These are phyloP conservation scores for Micromussa lordhowensis DNA, from an alignment of 92 coral and sea anemone species.

Conservation along the genomic window DNA sequence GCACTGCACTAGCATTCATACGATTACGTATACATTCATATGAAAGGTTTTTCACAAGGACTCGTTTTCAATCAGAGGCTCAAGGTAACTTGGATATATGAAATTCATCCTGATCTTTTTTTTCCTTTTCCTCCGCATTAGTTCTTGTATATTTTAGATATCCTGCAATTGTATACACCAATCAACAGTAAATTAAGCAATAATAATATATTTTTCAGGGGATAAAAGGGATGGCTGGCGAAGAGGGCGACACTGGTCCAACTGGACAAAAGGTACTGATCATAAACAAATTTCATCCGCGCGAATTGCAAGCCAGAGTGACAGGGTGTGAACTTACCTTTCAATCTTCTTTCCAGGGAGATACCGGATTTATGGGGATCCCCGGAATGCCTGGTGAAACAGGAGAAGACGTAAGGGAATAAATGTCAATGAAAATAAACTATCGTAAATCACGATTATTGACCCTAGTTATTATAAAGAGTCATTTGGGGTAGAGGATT, in stretches of 20 bases:
- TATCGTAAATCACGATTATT: not conserved
- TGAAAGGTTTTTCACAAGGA: too few relatives aligned
- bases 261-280: conserved; percentile 19
- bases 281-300: not conserved
- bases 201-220: conserved; percentile 2
- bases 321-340: not conserved
- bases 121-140: not conserved
- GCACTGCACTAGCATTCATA: too few relatives aligned
- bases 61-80: too few relatives aligned
- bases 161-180: too few relatives aligned
- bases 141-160: too few relatives aligned
- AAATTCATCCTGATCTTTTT: not conserved
- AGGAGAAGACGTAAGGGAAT: conserved; percentile 23
- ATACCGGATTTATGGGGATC: conserved; percentile 25
- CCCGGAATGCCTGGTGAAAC: conserved; percentile 17
- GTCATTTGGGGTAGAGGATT: not conserved
- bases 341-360: conserved; percentile 14
- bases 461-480: too few relatives aligned
- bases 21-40: too few relatives aligned
- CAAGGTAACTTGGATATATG: too few relatives aligned
- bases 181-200: too few relatives aligned
- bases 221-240: conserved; percentile 24
- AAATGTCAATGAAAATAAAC: not conserved
- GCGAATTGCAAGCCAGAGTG: not conserved
- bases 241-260: conserved; percentile 29